These are phyloP conservation scores for Phymorhynchus buccinoides DNA, from an alignment of 1,140 invertebrate genomes.

Conservation along the genomic window DNA sequence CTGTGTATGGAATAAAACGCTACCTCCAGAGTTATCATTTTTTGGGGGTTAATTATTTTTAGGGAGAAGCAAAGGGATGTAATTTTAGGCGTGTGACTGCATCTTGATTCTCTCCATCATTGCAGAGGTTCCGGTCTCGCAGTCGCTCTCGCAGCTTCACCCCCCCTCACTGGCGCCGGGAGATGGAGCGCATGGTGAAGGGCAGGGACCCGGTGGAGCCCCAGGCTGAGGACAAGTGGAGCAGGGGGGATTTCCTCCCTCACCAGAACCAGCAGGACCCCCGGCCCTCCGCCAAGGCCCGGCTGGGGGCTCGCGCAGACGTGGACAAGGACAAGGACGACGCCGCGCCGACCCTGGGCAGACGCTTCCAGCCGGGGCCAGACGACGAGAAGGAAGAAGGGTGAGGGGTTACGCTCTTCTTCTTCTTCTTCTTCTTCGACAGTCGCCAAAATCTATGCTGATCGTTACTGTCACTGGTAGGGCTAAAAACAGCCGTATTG, in stretches of 20 bases:
- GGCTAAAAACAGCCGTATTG: too few species aligned
- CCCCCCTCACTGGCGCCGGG: slow-evolving; percentile 62
- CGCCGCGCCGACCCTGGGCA: background rate
- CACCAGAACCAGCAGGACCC: slow-evolving; percentile 35
- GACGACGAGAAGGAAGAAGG: slow-evolving; percentile 33
- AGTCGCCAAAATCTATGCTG: too few species aligned
- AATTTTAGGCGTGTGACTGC: too few species aligned
- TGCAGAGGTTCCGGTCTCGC: slow-evolving; percentile 53
- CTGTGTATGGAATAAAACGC: too few species aligned
- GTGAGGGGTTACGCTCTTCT: too few species aligned
- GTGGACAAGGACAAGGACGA: slow-evolving; percentile 2
- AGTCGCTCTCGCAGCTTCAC: slow-evolving; percentile 58
- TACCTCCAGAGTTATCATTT: too few species aligned
- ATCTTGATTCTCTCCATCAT: too few species aligned
- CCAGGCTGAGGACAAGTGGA: slow-evolving; percentile 48
- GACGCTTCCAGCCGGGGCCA: slow-evolving; percentile 23
- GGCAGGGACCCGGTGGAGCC: slow-evolving; percentile 42
- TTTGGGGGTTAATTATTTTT: too few species aligned
- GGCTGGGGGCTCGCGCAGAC: slow-evolving; percentile 1
- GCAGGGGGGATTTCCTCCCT: slow-evolving; percentile 50
- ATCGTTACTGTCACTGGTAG: too few species aligned
- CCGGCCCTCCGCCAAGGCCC: slow-evolving; percentile 21
- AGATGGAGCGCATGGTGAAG: slow-evolving; percentile 45
- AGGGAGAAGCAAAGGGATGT: too few species aligned
- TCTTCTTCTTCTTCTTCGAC: too few species aligned